Evolutionary conservation across 2,888 invertebrate genomes (phyloP).

Genomic region (Clunio marinus): DNA sequence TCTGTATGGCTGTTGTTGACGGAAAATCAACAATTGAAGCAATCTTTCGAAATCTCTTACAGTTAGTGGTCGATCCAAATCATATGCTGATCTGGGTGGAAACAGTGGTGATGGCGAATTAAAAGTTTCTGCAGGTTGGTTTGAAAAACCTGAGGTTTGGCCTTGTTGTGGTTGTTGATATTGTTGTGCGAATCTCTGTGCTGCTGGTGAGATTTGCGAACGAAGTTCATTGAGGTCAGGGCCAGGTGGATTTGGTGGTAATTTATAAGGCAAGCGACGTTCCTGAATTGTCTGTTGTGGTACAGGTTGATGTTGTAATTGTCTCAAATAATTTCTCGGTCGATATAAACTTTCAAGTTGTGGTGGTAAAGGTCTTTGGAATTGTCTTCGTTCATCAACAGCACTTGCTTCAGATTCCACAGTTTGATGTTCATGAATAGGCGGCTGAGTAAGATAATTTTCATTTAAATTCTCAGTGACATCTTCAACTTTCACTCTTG

Average conservation of each 20-base stretch:
- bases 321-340: slow-evolving; percentile 52
- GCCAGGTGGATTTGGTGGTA: background rate
- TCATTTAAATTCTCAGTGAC: slow-evolving; percentile 56
- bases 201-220: slow-evolving; percentile 41
- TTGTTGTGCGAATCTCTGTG: slow-evolving; percentile 41
- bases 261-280: background rate
- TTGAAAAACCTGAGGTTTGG: slow-evolving; percentile 45
- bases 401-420: slow-evolving; percentile 36
- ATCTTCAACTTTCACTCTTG: slow-evolving; percentile 54
- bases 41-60: slow-evolving; percentile 66
- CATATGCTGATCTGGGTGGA: slow-evolving; percentile 53
- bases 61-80: slow-evolving; percentile 65
- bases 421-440: slow-evolving; percentile 56
- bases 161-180: slow-evolving; percentile 35
- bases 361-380: slow-evolving; percentile 39
- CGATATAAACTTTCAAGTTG: slow-evolving; percentile 38
- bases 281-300: background rate
- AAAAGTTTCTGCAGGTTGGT: slow-evolving; percentile 44
- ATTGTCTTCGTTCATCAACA: slow-evolving; percentile 40
- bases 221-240: background rate
- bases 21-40: slow-evolving; percentile 60
- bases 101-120: slow-evolving; percentile 41
- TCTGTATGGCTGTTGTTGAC: slow-evolving; percentile 55
- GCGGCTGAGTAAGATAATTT: slow-evolving; percentile 54
- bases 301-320: slow-evolving; percentile 41